A percentile compares a stretch with the other conserved stretches of the same genome.
Evolutionary conservation across 2,888 invertebrate genomes (phyloP).

Genomic region (Tineola bisselliella): DNA sequence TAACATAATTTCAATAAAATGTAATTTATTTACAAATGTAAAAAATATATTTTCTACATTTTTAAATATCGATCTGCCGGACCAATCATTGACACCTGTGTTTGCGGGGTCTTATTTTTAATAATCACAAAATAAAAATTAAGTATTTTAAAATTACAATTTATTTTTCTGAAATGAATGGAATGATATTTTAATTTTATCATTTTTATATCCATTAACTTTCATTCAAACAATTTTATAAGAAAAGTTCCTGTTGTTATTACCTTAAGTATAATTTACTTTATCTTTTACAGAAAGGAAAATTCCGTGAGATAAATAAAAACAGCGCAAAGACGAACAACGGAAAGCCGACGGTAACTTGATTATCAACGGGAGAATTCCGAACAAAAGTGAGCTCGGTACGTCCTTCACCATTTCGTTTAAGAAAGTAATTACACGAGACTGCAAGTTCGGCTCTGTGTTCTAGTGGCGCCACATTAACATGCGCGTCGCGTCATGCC

Average conservation of each 20-base stretch:
- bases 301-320: slow-evolving; percentile 2
- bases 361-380: slow-evolving; percentile 43
- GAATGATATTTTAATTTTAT: background rate
- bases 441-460: slow-evolving; percentile 37
- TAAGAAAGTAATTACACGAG: slow-evolving; percentile 64
- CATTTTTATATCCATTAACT: slow-evolving; percentile 9
- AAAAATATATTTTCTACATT: no score
- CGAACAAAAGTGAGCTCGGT: slow-evolving; percentile 45
- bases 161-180: no score
- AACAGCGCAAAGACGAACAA: background rate
- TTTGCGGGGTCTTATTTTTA: no score
- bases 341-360: slow-evolving; percentile 28
- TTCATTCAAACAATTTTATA: slow-evolving; percentile 11
- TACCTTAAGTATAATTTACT: slow-evolving; percentile 13
- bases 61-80: no score
- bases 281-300: slow-evolving; percentile 1
- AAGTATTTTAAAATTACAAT: no score
- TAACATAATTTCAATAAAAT: no score
- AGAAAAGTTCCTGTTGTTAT: slow-evolving; percentile 10
- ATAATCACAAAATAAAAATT: no score
- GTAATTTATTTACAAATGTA: no score
- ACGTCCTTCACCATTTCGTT: slow-evolving; percentile 45
- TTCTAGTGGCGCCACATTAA: slow-evolving; percentile 32
- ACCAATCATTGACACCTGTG: no score
- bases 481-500: slow-evolving; percentile 51